phyloP scores from a whole-genome alignment of 2,113 vertebrate genomes.

The Propithecus coquereli region DNA sequence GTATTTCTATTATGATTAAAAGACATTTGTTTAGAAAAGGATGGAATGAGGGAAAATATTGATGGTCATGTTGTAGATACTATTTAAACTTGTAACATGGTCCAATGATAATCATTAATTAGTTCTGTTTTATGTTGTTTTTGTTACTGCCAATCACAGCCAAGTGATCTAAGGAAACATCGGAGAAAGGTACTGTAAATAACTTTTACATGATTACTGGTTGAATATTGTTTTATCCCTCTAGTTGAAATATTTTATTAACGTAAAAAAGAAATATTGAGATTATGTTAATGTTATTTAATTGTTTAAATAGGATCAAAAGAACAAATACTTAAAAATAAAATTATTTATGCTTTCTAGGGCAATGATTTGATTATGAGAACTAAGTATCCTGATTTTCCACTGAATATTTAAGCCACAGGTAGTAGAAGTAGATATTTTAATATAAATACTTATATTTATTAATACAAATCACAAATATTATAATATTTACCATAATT shows the following conservation, averaged over 20 bases:
- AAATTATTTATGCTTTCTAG: neutral
- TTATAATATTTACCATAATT: neutral
- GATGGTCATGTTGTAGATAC: neutral
- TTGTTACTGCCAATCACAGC: conserved; percentile 82
- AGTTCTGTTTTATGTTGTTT: conserved; percentile 56
- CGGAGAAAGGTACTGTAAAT: conserved; percentile 92
- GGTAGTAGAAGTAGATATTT: neutral
- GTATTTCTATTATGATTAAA: neutral
- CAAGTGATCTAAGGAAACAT: conserved; percentile 97
- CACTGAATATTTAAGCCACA: neutral
- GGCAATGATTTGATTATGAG: neutral
- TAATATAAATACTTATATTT: neutral
- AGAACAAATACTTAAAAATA: neutral
- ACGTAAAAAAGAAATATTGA: neutral
- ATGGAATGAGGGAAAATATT: neutral
- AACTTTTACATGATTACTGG: neutral
- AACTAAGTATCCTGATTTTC: neutral
- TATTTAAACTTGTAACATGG: neutral
- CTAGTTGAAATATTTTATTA: neutral
- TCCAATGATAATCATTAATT: conserved; percentile 66
- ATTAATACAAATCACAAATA: neutral
- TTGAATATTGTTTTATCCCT: neutral
- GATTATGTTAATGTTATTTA: neutral
- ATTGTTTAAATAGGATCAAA: neutral
- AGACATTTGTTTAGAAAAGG: neutral